phyloP scores from a whole-genome alignment of 1,140 invertebrate species.

The Drosophila nasuta region DNA sequence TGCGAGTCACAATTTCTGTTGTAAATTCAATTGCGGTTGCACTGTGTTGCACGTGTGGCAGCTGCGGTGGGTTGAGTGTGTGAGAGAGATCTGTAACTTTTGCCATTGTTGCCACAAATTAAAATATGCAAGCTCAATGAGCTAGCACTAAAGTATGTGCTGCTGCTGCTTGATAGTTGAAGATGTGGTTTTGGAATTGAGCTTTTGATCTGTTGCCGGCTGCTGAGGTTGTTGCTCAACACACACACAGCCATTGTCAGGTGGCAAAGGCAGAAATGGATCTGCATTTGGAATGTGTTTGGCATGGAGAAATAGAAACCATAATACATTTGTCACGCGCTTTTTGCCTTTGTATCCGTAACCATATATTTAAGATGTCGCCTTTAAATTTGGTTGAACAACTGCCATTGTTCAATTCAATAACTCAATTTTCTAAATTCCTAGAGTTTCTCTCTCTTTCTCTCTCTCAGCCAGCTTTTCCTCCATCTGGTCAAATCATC shows the following conservation, averaged over 20 bases:
- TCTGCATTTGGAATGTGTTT: constrained; percentile 2
- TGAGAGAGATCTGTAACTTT: constrained; percentile 17
- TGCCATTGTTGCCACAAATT: constrained; percentile 18
- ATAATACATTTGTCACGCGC: not conserved
- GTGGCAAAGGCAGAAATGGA: not conserved
- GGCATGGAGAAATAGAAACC: not conserved
- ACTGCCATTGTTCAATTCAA: not conserved
- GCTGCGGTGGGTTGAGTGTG: constrained; percentile 6
- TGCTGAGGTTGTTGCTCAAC: constrained; percentile 6
- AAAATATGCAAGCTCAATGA: constrained; percentile 42
- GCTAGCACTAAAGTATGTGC: constrained; percentile 2
- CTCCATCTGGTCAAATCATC: not conserved
- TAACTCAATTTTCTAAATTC: not conserved
- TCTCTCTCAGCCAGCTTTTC: not conserved
- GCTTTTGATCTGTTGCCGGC: constrained; percentile 37
- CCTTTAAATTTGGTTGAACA: not conserved
- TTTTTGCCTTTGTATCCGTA: not conserved
- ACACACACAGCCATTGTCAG: constrained; percentile 4
- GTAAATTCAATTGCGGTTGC: constrained; percentile 37
- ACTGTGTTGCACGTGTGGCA: constrained; percentile 9
- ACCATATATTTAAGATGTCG: not conserved
- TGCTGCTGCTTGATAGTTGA: not conserved
- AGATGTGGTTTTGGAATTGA: constrained; percentile 15
- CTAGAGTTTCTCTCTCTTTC: not conserved
- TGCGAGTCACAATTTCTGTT: constrained; percentile 11